Evolutionary conservation across 2,113 vertebrate species (phyloP), one percentile per base, ranked within the genome.

Genomic region (Psilopsiagon aymara): DNA sequence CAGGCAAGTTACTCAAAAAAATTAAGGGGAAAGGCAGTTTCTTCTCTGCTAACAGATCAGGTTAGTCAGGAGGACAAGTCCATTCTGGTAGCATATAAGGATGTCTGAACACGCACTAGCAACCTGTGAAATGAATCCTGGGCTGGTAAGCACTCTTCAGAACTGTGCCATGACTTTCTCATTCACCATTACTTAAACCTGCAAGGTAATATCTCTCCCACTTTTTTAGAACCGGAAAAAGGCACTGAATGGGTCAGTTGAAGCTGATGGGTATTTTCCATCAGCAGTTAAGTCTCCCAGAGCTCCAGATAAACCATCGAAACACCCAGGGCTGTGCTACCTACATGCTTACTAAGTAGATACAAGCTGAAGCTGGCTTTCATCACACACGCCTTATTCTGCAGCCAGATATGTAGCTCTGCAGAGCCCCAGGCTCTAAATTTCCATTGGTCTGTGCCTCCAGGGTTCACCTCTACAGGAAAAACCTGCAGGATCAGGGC

Each of bases 61-160:
- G 68, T 96, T 93, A 95, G 87, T 87, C 91, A 95, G 80, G 75
- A 18, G 4, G 87, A 87, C 97, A 97, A 96, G 96, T 81, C 88
- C 85, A 43, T 91, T 96, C 96, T 96, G 67, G 97, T n/a, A 95
- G 24, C 11, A 35, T 1, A 1, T 21, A 31, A 76, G 64, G 82
- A 68, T 93, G 94, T 49, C 79, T 95, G 84, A 93, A 95, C 97
- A 95, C 0, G 88, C 47, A 87, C 43, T 71, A 71, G 60, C 33
- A 85, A 53, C 43, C 41, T n/a, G 59, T 7, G 59, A 57, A 57
- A 59, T 1, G 3, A 39, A 71, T 47, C 21, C 74, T 41, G 52
- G 51, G 35, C 79, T 74, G 71, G 46, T 53, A 39, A 86, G 41
- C 12, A 7, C n/a, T 37, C 62, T 69, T 41, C 1, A 2, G 49